phyloP scores from a whole-genome alignment of 30 jellyfish, hydroid and myxozoan species.

The Hydractinia echinata region DNA sequence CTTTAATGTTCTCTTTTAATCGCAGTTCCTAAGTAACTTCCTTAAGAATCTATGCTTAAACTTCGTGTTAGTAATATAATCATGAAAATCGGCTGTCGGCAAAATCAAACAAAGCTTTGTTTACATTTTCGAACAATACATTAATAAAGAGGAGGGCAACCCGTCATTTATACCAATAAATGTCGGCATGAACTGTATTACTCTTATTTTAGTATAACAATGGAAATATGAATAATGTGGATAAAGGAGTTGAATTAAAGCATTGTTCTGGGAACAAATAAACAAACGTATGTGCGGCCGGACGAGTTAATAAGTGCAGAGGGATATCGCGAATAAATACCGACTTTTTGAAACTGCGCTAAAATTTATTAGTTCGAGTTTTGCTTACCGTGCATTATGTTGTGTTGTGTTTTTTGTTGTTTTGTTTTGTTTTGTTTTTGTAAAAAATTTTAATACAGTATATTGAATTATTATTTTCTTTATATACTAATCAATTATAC shows the following conservation, averaged over 20 bases:
- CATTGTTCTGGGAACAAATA: conserved; percentile 20
- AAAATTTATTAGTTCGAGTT: conserved; percentile 5
- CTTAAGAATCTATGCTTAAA: too few relatives aligned
- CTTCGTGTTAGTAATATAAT: not conserved
- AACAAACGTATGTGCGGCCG: conserved; percentile 33
- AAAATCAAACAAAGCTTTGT: conserved; percentile 30
- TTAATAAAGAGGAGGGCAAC: conserved; percentile 40
- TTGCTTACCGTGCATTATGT: conserved; percentile 1
- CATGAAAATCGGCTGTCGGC: conserved; percentile 36
- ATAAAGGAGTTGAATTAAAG: conserved; percentile 20
- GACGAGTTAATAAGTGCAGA: conserved; percentile 17
- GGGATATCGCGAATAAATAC: conserved; percentile 25
- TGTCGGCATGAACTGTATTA: conserved; percentile 28
- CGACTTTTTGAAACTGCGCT: conserved; percentile 35
- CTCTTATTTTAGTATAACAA: conserved; percentile 19
- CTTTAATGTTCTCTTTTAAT: too few relatives aligned
- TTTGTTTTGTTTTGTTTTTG: too few relatives aligned
- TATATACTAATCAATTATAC: not conserved
- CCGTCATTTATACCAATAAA: conserved; percentile 26
- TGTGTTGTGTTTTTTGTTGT: not conserved
- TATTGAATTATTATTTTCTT: not conserved
- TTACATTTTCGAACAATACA: conserved; percentile 28
- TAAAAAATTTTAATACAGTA: too few relatives aligned
- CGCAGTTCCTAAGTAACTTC: too few relatives aligned
- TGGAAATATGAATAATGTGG: conserved; percentile 15